Evolutionary conservation across 2,113 vertebrate genomes (phyloP).

Genomic region (Gobiocypris rarus): DNA sequence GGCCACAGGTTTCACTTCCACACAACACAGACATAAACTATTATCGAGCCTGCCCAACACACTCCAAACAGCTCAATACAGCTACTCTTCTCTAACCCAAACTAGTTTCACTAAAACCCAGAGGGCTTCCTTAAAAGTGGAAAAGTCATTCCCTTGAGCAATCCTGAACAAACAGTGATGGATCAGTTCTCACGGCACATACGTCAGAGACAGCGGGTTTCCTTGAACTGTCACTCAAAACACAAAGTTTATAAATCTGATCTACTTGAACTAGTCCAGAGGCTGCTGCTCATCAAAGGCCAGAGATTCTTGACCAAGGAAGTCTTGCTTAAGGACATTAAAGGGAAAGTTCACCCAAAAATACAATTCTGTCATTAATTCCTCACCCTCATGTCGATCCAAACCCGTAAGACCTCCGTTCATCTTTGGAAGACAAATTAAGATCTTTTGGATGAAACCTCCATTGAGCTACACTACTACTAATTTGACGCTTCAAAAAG

Average conservation of each 20-base stretch:
- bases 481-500: too few relatives aligned
- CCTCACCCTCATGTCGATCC: too few relatives aligned
- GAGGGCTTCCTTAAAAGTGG: neutral
- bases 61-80: neutral
- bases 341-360: too few relatives aligned
- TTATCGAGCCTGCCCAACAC: neutral
- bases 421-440: too few relatives aligned
- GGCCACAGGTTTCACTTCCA: neutral
- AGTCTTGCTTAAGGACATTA: neutral
- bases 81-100: neutral
- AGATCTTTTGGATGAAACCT: too few relatives aligned
- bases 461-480: too few relatives aligned
- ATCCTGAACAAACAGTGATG: neutral
- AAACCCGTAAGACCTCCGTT: too few relatives aligned
- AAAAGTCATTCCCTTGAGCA: neutral
- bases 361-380: too few relatives aligned
- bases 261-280: neutral
- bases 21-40: neutral
- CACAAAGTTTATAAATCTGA: neutral
- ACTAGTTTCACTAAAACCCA: neutral
- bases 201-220: too few relatives aligned
- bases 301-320: neutral
- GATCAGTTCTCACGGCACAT: neutral
- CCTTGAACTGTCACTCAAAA: slow-evolving; percentile 14
- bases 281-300: neutral